Conservation (phyloP, 2,113 vertebrate species). For the Phylloscopus whistleri region DNA sequence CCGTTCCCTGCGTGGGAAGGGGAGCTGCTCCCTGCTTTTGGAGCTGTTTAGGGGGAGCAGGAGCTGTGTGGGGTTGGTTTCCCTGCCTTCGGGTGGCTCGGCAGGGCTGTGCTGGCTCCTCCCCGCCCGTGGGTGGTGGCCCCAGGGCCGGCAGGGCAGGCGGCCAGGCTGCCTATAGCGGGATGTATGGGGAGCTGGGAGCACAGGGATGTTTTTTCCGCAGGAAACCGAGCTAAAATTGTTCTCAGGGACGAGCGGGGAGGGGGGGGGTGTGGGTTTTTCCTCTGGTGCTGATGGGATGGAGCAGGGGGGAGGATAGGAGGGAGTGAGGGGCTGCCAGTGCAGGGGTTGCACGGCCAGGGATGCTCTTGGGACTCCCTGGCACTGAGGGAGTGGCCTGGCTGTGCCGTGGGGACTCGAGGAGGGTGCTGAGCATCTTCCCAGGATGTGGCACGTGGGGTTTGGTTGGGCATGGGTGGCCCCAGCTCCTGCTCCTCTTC, state of each 20-base stretch:
- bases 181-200: background rate
- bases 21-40: background rate
- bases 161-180: background rate
- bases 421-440: background rate
- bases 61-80: background rate
- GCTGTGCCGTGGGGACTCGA: accelerated
- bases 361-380: background rate
- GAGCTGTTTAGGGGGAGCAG: background rate
- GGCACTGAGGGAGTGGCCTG: background rate
- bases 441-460: accelerated
- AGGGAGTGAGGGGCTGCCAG: background rate
- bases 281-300: background rate
- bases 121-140: accelerated
- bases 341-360: accelerated
- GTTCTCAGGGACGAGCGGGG: background rate
- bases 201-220: conserved; percentile 38
- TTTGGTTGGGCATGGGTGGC: background rate
- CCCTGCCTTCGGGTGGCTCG: accelerated
- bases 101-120: background rate
- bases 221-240: conserved; percentile 26
- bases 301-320: background rate
- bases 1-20: background rate
- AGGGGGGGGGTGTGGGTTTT: background rate
- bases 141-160: background rate
- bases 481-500: background rate